A percentile compares a stretch with the other conserved stretches of the same genome.
phyloP scores from a whole-genome alignment of 2,113 vertebrate genomes.

The Sardina pilchardus region DNA sequence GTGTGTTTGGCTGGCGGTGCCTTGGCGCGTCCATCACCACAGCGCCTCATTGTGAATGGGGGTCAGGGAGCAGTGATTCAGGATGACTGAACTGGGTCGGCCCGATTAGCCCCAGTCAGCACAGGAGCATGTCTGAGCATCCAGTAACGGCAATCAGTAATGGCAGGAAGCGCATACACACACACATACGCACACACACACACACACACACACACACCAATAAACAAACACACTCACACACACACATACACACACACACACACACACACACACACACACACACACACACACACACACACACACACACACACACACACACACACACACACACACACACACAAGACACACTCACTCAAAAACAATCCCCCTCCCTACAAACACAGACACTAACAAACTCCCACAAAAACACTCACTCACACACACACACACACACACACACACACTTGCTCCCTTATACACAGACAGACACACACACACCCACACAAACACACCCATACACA shows the following conservation, averaged over 20 bases:
- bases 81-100: constrained; percentile 16
- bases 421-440: background rate
- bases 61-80: constrained; percentile 19
- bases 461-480: background rate
- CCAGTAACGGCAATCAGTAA: background rate
- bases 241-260: too few species aligned
- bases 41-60: background rate
- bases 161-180: too few species aligned
- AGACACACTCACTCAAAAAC: background rate
- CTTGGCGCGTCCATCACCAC: background rate
- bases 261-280: too few species aligned
- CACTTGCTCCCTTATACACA: background rate
- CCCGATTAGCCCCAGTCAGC: background rate
- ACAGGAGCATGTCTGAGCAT: background rate
- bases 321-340: background rate
- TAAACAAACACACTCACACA: too few species aligned
- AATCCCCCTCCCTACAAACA: background rate
- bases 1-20: too few species aligned
- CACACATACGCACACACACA: too few species aligned
- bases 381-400: background rate
- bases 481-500: background rate
- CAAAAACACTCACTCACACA: background rate
- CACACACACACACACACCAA: too few species aligned
- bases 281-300: background rate
- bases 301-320: background rate